A percentile compares a stretch with the other conserved stretches of the same genome.
phyloP scores from a whole-genome alignment of 2,888 invertebrate species.

The Hydraecia micacea region DNA sequence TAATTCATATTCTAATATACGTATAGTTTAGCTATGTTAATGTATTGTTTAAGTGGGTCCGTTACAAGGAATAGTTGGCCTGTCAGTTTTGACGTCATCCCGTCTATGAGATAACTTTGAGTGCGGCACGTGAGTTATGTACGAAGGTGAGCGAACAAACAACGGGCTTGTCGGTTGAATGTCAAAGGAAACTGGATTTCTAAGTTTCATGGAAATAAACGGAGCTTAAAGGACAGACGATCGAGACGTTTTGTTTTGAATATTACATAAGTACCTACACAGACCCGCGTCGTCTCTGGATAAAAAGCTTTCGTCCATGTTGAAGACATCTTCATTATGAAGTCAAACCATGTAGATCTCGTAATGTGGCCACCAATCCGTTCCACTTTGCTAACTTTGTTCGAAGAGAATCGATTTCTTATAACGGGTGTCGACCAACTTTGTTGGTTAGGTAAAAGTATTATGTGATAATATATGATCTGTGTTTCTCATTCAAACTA shows the following conservation, averaged over 20 bases:
- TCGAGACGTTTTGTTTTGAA: background rate
- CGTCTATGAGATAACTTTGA: conserved; percentile 21
- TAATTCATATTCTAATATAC: conserved; percentile 36
- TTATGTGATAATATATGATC: background rate
- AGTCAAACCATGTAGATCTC: conserved; percentile 4
- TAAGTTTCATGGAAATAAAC: background rate
- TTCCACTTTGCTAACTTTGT: conserved; percentile 13
- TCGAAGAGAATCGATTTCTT: conserved; percentile 20
- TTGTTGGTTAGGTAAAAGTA: background rate
- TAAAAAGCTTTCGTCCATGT: background rate
- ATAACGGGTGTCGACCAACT: background rate
- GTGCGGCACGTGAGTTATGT: conserved; percentile 17
- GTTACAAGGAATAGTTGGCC: conserved; percentile 26
- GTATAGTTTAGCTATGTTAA: conserved; percentile 13
- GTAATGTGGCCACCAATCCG: background rate
- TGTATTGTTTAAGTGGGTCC: conserved; percentile 9
- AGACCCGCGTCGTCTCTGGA: too few species aligned
- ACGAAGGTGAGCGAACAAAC: conserved; percentile 18
- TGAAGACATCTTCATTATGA: conserved; percentile 1
- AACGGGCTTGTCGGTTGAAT: conserved; percentile 4
- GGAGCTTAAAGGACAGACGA: background rate
- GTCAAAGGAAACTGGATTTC: conserved; percentile 8
- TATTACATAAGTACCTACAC: background rate
- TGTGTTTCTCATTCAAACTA: conserved; percentile 4
- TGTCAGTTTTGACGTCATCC: conserved; percentile 27